Conservation (phyloP, 2,113 vertebrate genomes). For the Oncorhynchus mykiss region DNA sequence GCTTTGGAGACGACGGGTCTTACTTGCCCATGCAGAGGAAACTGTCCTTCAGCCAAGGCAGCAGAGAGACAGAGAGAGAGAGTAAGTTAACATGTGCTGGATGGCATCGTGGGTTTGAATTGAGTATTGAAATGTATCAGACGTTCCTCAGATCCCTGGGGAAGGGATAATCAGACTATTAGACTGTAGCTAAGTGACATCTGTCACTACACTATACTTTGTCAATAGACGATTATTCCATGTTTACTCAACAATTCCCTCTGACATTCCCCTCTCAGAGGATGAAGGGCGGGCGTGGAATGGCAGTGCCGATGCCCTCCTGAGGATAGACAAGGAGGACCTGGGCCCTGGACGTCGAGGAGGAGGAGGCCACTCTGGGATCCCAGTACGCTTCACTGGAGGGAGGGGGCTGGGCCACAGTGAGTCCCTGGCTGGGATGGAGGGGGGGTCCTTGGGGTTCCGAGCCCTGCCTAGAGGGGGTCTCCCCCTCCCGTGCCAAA, state of each 20-base stretch:
- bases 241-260: background rate
- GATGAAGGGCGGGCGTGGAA: constrained; percentile 80
- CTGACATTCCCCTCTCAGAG: constrained; percentile 59
- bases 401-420: constrained; percentile 75
- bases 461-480: constrained; percentile 77
- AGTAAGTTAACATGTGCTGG: constrained; percentile 74
- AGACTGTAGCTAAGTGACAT: background rate
- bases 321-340: constrained; percentile 79
- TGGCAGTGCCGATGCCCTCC: constrained; percentile 72
- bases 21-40: constrained; percentile 87
- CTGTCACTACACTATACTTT: background rate
- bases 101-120: background rate
- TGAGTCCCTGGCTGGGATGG: constrained; percentile 69
- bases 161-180: background rate
- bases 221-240: background rate
- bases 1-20: constrained; percentile 68
- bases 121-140: background rate
- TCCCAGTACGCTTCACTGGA: constrained; percentile 77
- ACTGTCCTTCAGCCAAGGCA: constrained; percentile 81
- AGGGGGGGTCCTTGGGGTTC: constrained; percentile 71
- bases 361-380: constrained; percentile 73
- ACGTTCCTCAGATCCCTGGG: background rate
- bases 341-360: constrained; percentile 50
- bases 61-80: constrained; percentile 82
- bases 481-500: constrained; percentile 86